Percentiles rank a stretch among this genome's conserved stretches.
Evolutionary conservation across 1,140 invertebrate species (phyloP).

Genomic region (Lordiphosa mommai): DNA sequence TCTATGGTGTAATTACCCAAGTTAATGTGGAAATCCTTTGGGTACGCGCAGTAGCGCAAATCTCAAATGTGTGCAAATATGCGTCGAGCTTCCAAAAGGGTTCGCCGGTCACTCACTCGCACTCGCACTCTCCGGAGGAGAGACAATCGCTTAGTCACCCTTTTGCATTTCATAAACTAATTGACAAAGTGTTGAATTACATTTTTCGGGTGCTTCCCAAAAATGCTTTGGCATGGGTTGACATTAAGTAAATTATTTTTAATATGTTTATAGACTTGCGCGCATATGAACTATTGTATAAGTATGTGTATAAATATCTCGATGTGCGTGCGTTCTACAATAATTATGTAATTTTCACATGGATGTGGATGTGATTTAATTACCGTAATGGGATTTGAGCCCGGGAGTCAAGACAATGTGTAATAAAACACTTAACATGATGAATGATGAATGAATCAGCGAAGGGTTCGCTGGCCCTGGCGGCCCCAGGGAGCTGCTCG

Average conservation of each 20-base stretch:
- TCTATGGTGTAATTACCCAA: conserved; percentile 59
- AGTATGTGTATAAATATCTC: conserved; percentile 35
- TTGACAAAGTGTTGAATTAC: conserved; percentile 76
- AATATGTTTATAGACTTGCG: conserved; percentile 77
- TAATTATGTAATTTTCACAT: conserved; percentile 79
- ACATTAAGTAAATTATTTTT: conserved; percentile 79
- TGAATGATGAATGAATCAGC: conserved; percentile 72
- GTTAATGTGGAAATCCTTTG: conserved; percentile 61
- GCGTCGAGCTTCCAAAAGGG: conserved; percentile 16
- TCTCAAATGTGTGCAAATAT: conserved; percentile 51
- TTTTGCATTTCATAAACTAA: conserved; percentile 59
- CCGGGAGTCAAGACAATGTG: conserved; percentile 39
- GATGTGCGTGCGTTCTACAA: conserved; percentile 22
- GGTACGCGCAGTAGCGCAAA: conserved; percentile 31
- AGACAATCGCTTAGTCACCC: conserved; percentile 41
- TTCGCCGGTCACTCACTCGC: not conserved
- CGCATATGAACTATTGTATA: conserved; percentile 47
- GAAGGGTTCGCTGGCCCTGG: conserved; percentile 47
- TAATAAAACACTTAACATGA: conserved; percentile 78
- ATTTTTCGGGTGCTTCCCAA: conserved; percentile 43
- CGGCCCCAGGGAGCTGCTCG: conserved; percentile 30
- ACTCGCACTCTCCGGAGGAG: not conserved
- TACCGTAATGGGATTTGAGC: conserved; percentile 78
- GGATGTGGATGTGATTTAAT: conserved; percentile 78
- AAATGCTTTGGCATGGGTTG: conserved; percentile 45